phyloP scores from a whole-genome alignment of 2,113 vertebrate species.

The Muntiacus muntjak region DNA sequence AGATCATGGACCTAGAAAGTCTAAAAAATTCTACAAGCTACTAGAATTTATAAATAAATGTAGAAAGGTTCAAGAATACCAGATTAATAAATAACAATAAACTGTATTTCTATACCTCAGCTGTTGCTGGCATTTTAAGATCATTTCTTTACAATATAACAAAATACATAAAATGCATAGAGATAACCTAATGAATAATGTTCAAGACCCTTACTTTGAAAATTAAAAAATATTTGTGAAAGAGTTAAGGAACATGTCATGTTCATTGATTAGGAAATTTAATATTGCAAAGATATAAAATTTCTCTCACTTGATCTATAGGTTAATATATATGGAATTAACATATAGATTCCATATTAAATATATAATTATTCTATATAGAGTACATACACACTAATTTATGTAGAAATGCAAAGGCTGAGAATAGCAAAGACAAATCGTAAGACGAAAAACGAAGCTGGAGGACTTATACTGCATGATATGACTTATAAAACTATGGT shows the following conservation, averaged over 20 bases:
- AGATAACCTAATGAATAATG: not conserved
- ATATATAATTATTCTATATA: not conserved
- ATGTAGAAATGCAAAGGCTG: not conserved
- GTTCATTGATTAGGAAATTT: not conserved
- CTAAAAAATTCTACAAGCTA: not conserved
- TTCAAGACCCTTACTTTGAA: not conserved
- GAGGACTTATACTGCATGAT: not conserved
- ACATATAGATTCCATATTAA: not conserved
- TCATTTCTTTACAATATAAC: not conserved
- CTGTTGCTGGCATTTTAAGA: not conserved
- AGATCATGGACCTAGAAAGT: not conserved
- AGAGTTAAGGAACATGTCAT: not conserved
- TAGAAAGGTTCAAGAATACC: not conserved
- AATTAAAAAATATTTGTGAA: not conserved
- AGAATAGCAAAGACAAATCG: not conserved
- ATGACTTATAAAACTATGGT: not conserved
- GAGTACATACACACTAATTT: not conserved
- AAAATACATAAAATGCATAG: not conserved
- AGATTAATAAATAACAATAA: not conserved
- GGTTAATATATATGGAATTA: not conserved
- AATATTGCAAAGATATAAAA: not conserved
- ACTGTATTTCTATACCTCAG: not conserved
- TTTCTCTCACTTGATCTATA: not conserved
- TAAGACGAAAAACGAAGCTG: not conserved
- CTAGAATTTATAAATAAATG: not conserved